phyloP scores from a whole-genome alignment of 2,888 invertebrate genomes.

The Glyphotaelius pellucidus region DNA sequence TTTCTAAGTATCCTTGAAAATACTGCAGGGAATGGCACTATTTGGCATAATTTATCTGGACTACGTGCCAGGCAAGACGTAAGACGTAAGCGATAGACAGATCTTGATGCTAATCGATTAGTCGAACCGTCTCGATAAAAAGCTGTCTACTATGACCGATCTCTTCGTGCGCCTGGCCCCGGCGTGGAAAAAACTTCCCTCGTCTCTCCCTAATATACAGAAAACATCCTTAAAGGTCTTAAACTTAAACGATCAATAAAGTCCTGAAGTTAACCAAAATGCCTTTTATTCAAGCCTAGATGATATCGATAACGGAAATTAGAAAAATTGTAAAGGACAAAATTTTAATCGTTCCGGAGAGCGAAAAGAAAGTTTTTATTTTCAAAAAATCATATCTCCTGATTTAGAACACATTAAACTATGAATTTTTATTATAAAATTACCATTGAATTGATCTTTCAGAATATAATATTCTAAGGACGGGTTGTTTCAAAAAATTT shows the following conservation, averaged over 20 bases:
- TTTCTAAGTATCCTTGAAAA: neutral
- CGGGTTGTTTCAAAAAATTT: too few relatives aligned
- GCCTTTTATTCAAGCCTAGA: too few relatives aligned
- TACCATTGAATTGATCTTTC: too few relatives aligned
- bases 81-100: neutral
- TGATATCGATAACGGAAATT: too few relatives aligned
- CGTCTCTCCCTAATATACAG: neutral
- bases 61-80: neutral
- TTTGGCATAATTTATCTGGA: conserved; percentile 20
- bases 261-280: too few relatives aligned
- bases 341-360: too few relatives aligned
- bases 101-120: neutral
- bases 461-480: too few relatives aligned
- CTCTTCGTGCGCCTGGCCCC: neutral
- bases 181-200: neutral
- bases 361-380: too few relatives aligned
- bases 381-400: too few relatives aligned
- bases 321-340: too few relatives aligned
- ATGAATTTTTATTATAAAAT: too few relatives aligned
- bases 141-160: neutral
- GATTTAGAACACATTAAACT: too few relatives aligned
- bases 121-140: neutral
- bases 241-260: neutral
- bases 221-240: neutral
- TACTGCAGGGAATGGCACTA: neutral